These are phyloP conservation scores for Hirtodrosophila confusa DNA, from an alignment of 2,888 invertebrate genomes.

Conservation along the genomic window DNA sequence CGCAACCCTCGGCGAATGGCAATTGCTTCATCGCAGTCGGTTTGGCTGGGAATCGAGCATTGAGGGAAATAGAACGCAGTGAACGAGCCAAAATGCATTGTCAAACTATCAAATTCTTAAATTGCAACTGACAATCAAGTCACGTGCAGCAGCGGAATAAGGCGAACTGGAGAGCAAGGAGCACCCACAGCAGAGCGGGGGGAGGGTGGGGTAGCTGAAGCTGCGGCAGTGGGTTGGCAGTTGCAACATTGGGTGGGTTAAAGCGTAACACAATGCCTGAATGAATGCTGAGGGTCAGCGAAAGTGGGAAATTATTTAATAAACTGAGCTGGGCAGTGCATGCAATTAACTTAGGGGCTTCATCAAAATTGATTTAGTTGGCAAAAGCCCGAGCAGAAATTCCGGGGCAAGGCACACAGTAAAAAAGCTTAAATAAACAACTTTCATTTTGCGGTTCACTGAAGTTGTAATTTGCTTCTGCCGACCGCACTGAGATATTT, in stretches of 20 bases:
- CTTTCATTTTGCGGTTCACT: slow-evolving; percentile 77
- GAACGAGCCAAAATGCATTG: slow-evolving; percentile 75
- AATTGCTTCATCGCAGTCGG: slow-evolving; percentile 11
- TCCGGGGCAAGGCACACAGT: slow-evolving; percentile 28
- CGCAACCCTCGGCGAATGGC: slow-evolving; percentile 37
- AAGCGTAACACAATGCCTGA: slow-evolving; percentile 25
- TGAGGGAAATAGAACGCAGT: slow-evolving; percentile 23
- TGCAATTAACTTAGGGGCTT: slow-evolving; percentile 55
- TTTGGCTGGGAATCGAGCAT: slow-evolving; percentile 9
- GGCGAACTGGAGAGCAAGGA: slow-evolving; percentile 10
- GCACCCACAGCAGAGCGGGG: slow-evolving; percentile 3
- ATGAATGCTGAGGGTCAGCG: slow-evolving; percentile 35
- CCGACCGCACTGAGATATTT: slow-evolving; percentile 72
- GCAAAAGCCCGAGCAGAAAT: slow-evolving; percentile 20
- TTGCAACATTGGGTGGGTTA: slow-evolving; percentile 3
- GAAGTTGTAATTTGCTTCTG: slow-evolving; percentile 72
- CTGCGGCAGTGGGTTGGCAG: neutral
- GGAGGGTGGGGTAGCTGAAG: neutral
- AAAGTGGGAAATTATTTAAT: slow-evolving; percentile 55
- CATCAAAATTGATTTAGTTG: slow-evolving; percentile 64
- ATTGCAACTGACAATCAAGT: slow-evolving; percentile 80
- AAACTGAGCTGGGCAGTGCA: slow-evolving; percentile 33
- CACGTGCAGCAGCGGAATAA: slow-evolving; percentile 59
- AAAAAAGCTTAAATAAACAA: slow-evolving; percentile 56
- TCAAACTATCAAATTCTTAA: slow-evolving; percentile 80